These are phyloP conservation scores for Eurosta solidaginis DNA, from an alignment of 1,140 invertebrate genomes.

Conservation along the genomic window DNA sequence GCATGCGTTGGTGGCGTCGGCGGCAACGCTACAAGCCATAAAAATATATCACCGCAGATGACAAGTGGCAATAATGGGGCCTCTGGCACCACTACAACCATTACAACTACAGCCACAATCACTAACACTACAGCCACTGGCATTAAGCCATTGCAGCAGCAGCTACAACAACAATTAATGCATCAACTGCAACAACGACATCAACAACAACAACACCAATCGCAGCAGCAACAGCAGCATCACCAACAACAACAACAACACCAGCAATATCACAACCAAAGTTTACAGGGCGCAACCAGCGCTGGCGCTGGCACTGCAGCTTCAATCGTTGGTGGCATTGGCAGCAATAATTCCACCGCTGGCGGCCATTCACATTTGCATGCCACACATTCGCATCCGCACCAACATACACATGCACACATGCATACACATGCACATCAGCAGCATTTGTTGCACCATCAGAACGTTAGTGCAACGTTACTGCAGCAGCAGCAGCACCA, in stretches of 20 bases:
- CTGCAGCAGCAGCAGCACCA: background rate
- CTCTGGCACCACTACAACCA: slow-evolving; percentile 38
- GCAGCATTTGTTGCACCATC: slow-evolving; percentile 31
- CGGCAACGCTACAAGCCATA: background rate
- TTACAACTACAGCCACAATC: slow-evolving; percentile 43
- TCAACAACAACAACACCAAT: slow-evolving; percentile 36
- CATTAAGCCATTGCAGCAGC: slow-evolving; percentile 40
- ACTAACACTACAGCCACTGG: background rate
- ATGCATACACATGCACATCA: background rate
- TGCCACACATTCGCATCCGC: slow-evolving; percentile 15
- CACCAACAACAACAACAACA: slow-evolving; percentile 27
- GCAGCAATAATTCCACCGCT: background rate
- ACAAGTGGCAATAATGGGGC: slow-evolving; percentile 27
- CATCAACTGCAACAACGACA: slow-evolving; percentile 39
- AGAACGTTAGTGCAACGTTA: background rate
- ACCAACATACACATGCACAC: slow-evolving; percentile 27
- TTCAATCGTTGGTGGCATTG: background rate
- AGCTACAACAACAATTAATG: slow-evolving; percentile 35
- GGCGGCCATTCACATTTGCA: slow-evolving; percentile 19
- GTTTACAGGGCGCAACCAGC: background rate
- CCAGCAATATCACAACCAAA: slow-evolving; percentile 13
- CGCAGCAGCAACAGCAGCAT: slow-evolving; percentile 36
- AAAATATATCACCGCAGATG: background rate
- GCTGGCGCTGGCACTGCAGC: slow-evolving; percentile 8
- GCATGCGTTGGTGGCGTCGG: slow-evolving; percentile 30